These are phyloP conservation scores for Bombyx mandarina DNA, from an alignment of 1,140 invertebrate species.

Conservation along the genomic window DNA sequence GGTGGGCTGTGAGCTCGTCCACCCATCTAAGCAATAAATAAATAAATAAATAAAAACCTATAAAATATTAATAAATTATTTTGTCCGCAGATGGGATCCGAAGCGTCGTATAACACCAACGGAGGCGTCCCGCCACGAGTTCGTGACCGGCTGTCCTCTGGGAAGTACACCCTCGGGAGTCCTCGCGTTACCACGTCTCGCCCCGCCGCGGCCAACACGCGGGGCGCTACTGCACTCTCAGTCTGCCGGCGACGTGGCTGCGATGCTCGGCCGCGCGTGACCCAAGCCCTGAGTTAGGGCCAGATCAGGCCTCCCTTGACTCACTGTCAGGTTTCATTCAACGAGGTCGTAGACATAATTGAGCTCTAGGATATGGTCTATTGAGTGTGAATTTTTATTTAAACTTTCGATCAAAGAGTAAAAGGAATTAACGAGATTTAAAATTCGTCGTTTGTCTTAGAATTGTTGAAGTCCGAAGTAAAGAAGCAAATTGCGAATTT, in stretches of 20 bases:
- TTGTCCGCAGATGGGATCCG: conserved; percentile 88
- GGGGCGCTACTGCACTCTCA: conserved; percentile 72
- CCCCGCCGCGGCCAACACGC: conserved; percentile 40
- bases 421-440: too few species aligned
- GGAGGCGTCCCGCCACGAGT: conserved; percentile 86
- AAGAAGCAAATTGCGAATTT: too few species aligned
- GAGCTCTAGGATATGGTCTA: too few species aligned
- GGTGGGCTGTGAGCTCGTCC: too few species aligned
- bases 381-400: too few species aligned
- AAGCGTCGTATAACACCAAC: conserved; percentile 92
- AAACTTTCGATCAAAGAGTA: too few species aligned
- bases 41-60: too few species aligned
- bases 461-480: too few species aligned
- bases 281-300: conserved; percentile 37
- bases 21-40: too few species aligned
- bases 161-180: conserved; percentile 28
- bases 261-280: conserved; percentile 75
- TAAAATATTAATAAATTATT: neutral
- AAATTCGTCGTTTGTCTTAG: too few species aligned
- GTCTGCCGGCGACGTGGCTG: conserved; percentile 73
- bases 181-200: conserved; percentile 38
- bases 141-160: conserved; percentile 71
- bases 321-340: too few species aligned
- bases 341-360: too few species aligned
- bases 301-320: conserved; percentile 24